Percentiles rank a stretch among this genome's conserved stretches.
These are phyloP conservation scores for Scatophagus argus DNA, from an alignment of 2,113 vertebrate species.

Conservation along the genomic window DNA sequence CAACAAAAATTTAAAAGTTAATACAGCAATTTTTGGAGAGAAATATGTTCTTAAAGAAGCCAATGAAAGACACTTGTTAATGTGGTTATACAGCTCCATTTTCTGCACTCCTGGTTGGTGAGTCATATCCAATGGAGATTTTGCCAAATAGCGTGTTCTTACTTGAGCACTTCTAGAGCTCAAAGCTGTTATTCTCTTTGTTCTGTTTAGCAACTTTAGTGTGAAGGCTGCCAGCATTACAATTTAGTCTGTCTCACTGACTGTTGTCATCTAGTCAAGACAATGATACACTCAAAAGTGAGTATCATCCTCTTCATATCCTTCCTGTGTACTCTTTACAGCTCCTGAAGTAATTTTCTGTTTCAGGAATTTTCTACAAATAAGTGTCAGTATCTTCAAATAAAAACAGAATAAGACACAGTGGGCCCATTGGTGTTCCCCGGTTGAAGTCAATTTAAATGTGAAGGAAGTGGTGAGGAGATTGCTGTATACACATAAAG, in stretches of 20 bases:
- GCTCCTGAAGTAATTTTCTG: background rate
- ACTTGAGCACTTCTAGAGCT: background rate
- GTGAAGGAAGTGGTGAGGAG: background rate
- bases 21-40: too few relatives aligned
- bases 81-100: background rate
- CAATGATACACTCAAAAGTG: background rate
- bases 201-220: background rate
- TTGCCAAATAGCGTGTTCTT: background rate
- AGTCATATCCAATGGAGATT: background rate
- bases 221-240: background rate
- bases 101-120: background rate
- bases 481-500: background rate
- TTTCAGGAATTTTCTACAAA: background rate
- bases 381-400: background rate
- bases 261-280: background rate
- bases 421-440: background rate
- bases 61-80: background rate
- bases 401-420: background rate
- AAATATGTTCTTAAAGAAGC: too few relatives aligned
- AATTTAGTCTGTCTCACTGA: background rate
- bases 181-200: background rate
- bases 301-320: background rate
- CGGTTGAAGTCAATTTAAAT: constrained; percentile 3
- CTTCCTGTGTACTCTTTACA: background rate
- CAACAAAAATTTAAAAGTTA: too few relatives aligned